Base-by-base conservation (phyloP, 2,113 vertebrate species). In the Nannospalax galili region DNA sequence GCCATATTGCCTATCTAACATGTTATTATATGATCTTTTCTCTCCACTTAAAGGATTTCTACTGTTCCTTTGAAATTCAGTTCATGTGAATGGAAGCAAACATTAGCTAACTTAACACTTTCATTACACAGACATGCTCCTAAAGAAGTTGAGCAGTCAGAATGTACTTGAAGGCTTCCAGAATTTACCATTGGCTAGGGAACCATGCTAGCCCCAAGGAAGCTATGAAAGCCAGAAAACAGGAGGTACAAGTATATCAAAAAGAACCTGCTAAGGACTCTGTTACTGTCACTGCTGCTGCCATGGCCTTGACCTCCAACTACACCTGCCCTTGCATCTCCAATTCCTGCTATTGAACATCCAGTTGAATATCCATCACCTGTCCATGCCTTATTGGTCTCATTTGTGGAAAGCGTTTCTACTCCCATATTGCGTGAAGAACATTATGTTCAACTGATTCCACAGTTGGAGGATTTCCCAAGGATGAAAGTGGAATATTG, bases 41-140 rank as follows among this genome's bases (percentile, higher is more conserved):
- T 93, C n/a, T 58, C 37, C 82, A 42, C 45, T 91, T 88, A 77
- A 12, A 37, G 78, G 22, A 72, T 84, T 88, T 91, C 32, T 45
- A 81, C 7, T 8, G 88, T 75, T 89, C 48, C 65, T 91, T 93
- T 82, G 77, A 95, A 90, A 90, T 24, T 84, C 20, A n/a, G 4
- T 6, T n/a, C 24, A 70, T 72, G 45, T 65, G 69, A 90, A 42
- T 80, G 12, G n/a, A 90, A 93, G 3, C 11, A 15, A 84, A 90
- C 7, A 65, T 48, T 82, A 56, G 32, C 52, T 94, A 70, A 92
- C 11, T 26, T 52, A 73, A 88, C 42, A 7, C 7, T 17, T 40
- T 16, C n/a, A 30, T 67, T 58, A 42, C 6, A 24, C 2, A 62
- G 2, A 28, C 2, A 24, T 70, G 48, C 22, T 3, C 1, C 8